These are phyloP conservation scores for Osmerus eperlanus DNA, from an alignment of 2,113 vertebrate genomes.

Conservation along the genomic window DNA sequence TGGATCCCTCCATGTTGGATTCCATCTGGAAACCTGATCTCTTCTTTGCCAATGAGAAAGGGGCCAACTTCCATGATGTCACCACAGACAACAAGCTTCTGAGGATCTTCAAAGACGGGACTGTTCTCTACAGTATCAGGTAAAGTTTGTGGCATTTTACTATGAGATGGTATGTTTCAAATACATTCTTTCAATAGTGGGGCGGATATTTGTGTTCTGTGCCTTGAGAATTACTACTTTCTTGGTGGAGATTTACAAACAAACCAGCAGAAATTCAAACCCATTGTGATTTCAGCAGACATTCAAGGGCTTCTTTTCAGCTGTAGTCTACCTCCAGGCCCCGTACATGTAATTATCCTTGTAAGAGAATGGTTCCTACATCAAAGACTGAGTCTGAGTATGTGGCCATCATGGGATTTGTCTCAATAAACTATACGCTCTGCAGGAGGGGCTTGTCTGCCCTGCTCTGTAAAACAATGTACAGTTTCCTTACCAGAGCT, in stretches of 20 bases:
- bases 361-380: conserved; percentile 28
- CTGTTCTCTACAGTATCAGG: conserved; percentile 98
- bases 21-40: conserved; percentile 99
- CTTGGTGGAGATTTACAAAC: neutral
- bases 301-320: neutral
- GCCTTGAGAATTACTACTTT: neutral
- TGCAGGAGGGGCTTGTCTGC: conserved; percentile 4
- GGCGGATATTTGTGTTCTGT: too few species aligned
- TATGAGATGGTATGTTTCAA: too few species aligned
- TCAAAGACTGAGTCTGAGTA: conserved; percentile 52
- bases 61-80: conserved; percentile 97
- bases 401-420: conserved; percentile 44
- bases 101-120: conserved; percentile 96
- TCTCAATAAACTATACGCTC: conserved; percentile 24
- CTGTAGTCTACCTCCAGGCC: neutral
- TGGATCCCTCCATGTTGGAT: conserved; percentile 98
- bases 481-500: conserved; percentile 22
- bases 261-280: neutral
- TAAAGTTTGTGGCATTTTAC: conserved; percentile 43
- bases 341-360: conserved; percentile 12
- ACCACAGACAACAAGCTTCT: conserved; percentile 98
- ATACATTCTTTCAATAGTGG: too few species aligned
- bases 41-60: conserved; percentile 99
- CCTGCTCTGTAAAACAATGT: conserved; percentile 27
- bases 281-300: neutral